Evolutionary conservation across 1,140 invertebrate genomes (phyloP).

Genomic region (Eurosta solidaginis): DNA sequence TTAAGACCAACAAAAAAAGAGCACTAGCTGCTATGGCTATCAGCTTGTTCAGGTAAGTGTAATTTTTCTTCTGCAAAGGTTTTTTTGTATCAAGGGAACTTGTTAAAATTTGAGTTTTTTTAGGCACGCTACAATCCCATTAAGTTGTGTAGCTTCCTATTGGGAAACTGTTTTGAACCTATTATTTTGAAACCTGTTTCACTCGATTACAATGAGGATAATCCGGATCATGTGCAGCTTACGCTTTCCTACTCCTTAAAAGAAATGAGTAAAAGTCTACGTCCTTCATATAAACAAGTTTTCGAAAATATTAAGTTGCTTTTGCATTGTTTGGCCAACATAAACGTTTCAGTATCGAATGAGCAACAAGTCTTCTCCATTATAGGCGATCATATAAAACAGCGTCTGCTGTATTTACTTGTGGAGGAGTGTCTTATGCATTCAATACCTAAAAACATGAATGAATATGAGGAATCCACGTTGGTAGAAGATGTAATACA

Average conservation of each 20-base stretch:
- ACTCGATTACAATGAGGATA: slow-evolving; percentile 42
- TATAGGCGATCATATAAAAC: slow-evolving; percentile 67
- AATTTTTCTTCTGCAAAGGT: neutral
- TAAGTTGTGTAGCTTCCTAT: slow-evolving; percentile 48
- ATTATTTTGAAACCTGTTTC: slow-evolving; percentile 52
- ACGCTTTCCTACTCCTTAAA: slow-evolving; percentile 52
- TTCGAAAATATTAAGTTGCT: slow-evolving; percentile 67
- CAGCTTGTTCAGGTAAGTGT: too few relatives aligned
- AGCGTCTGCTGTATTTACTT: slow-evolving; percentile 69
- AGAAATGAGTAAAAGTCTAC: slow-evolving; percentile 37
- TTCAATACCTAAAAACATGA: slow-evolving; percentile 75
- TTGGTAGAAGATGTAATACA: slow-evolving; percentile 69
- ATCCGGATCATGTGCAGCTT: slow-evolving; percentile 38
- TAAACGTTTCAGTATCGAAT: slow-evolving; percentile 63
- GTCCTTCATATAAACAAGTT: slow-evolving; percentile 64
- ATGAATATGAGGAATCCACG: slow-evolving; percentile 69
- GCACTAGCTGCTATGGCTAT: too few relatives aligned
- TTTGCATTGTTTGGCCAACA: slow-evolving; percentile 66
- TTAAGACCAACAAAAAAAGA: too few relatives aligned
- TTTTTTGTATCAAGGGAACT: too few relatives aligned
- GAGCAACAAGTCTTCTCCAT: slow-evolving; percentile 66
- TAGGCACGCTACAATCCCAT: slow-evolving; percentile 47
- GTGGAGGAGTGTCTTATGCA: slow-evolving; percentile 74
- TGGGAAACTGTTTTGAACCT: slow-evolving; percentile 54
- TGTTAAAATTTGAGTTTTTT: too few relatives aligned